Base-by-base conservation (phyloP, 2,113 vertebrate species). In the Hipposideros armiger region DNA sequence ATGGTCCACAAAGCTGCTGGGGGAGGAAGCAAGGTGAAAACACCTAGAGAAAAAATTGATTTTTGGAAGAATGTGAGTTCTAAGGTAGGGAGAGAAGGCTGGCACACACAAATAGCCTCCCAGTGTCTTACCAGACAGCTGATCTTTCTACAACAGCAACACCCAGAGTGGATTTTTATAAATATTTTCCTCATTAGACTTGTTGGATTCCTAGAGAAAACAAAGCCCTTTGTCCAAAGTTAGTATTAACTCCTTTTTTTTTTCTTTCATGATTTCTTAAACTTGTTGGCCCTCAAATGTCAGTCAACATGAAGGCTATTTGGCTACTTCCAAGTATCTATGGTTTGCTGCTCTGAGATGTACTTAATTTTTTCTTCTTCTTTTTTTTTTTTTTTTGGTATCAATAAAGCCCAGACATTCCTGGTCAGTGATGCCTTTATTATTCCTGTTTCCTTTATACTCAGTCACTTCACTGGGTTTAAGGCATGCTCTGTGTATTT, bases 401-500 rank as follows among this genome's bases (percentile, higher is more conserved):
- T 99, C 98, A 98, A 98, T 98, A 98, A 98, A 98, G 94, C 91
- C 96, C 97, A 94, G 95, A 20, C 86, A 96, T 98, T 97, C 97
- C 98, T 97, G 96, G 98, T 98, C 96, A 98, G 97, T 95, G 90
- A 97, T 97, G 97, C 97, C 98, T 97, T 87, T 97, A 98, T 98
- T 98, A 95, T 99, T 98, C 98, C 95, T 97, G 92, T 97, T 98
- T 98, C 95, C 97, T 94, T 96, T 72, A 95, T 97, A 97, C 97
- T 98, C 98, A 98, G 98, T 98, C 98, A 98, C 97, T 98, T 99
- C 98, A 98, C 98, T 98, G 98, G 98, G 97, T 98, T 99, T 99
- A 99, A 99, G 99, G 99, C 99, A 99, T 98, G 98, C 98, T 99
- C 99, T 99, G 97, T 99, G 98, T 98, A 98, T 99, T 98, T 98